Evolutionary conservation across 2,888 invertebrate genomes (phyloP).

Genomic region (Leptopilina syphax): DNA sequence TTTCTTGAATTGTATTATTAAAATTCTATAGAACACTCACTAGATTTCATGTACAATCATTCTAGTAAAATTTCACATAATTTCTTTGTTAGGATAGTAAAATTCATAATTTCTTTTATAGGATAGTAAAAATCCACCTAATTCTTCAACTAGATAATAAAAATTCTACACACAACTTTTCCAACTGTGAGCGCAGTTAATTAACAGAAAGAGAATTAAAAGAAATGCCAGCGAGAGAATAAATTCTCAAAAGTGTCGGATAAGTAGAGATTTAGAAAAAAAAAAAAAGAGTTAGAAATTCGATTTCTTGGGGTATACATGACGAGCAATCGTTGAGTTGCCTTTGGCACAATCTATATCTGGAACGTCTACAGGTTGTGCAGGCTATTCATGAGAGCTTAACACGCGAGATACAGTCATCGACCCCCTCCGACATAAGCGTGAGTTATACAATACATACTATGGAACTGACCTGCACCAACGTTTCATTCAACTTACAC

Average conservation of each 20-base stretch:
- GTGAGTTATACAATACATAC: constrained; percentile 51
- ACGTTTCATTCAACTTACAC: constrained; percentile 50
- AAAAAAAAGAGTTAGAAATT: not conserved
- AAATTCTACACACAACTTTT: no score
- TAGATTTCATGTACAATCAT: no score
- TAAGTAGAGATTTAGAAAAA: constrained; percentile 40
- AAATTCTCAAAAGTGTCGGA: not conserved
- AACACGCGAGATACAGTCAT: constrained; percentile 73
- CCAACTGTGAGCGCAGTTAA: no score
- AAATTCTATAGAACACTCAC: no score
- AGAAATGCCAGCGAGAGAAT: no score
- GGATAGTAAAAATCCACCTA: no score
- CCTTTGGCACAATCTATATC: constrained; percentile 65
- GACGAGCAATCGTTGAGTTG: constrained; percentile 28
- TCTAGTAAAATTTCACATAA: no score
- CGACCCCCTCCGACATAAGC: constrained; percentile 62
- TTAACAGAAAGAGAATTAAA: no score
- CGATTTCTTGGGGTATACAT: constrained; percentile 22
- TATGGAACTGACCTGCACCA: constrained; percentile 53
- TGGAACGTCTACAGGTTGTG: constrained; percentile 66
- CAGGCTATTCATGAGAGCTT: constrained; percentile 67
- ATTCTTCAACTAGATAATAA: no score
- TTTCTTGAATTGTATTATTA: no score
- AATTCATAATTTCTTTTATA: no score
- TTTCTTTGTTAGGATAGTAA: no score